Evolutionary conservation across 2,888 invertebrate genomes (phyloP).

Genomic region (Leucoptera coffeella): DNA sequence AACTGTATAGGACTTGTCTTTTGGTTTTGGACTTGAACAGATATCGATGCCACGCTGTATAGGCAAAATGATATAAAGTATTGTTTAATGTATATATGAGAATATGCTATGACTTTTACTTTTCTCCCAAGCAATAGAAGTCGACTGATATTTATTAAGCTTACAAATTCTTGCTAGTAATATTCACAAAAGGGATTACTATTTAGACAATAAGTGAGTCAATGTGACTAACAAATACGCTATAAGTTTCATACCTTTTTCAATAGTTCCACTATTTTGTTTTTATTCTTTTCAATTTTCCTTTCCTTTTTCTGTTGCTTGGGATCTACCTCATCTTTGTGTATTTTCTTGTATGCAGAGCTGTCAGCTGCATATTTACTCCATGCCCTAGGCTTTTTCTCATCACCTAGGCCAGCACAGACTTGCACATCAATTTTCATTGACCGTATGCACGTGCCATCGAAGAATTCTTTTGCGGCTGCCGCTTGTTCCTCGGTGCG

Average conservation of each 20-base stretch:
- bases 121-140: no score
- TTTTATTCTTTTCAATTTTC: slow-evolving; percentile 29
- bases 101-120: not conserved
- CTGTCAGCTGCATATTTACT: slow-evolving; percentile 85
- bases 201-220: no score
- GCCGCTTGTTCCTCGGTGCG: slow-evolving; percentile 73
- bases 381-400: slow-evolving; percentile 83
- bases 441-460: slow-evolving; percentile 81
- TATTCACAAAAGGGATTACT: no score
- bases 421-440: slow-evolving; percentile 72
- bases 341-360: slow-evolving; percentile 54
- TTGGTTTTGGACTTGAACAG: no score
- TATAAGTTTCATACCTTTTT: slow-evolving; percentile 61
- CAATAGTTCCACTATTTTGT: slow-evolving; percentile 60
- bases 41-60: no score
- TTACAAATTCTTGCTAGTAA: no score
- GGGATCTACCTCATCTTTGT: slow-evolving; percentile 26
- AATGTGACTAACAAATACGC: no score
- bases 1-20: no score
- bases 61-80: no score
- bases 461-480: slow-evolving; percentile 69
- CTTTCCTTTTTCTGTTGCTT: slow-evolving; percentile 21
- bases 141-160: no score
- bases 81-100: slow-evolving; percentile 2
- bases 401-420: slow-evolving; percentile 62